A percentile compares a stretch with the other conserved stretches of the same genome.
These are phyloP conservation scores for Anadara kagoshimensis DNA, from an alignment of 1,140 invertebrate genomes.

Conservation along the genomic window DNA sequence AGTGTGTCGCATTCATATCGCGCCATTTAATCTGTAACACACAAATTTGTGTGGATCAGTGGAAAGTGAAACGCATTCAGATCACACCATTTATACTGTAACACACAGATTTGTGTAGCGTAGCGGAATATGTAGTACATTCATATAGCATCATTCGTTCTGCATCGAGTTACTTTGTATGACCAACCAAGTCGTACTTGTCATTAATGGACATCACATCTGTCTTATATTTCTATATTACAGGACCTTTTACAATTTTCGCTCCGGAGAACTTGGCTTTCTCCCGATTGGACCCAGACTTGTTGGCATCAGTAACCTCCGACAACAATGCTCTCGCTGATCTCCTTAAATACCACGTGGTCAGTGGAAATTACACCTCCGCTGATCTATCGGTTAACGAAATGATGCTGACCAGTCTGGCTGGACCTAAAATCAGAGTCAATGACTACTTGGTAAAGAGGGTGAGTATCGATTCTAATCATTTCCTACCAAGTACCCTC, in stretches of 20 bases:
- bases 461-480: slow-evolving; percentile 24
- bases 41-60: too few species aligned
- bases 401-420: slow-evolving; percentile 34
- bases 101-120: too few species aligned
- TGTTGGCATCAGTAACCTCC: slow-evolving; percentile 78
- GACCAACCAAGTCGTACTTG: too few species aligned
- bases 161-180: too few species aligned
- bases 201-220: too few species aligned
- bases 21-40: too few species aligned
- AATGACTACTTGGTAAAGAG: slow-evolving; percentile 35
- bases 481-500: not conserved
- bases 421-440: slow-evolving; percentile 42
- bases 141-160: too few species aligned
- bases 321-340: slow-evolving; percentile 81
- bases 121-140: too few species aligned
- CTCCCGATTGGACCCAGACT: slow-evolving; percentile 77
- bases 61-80: too few species aligned
- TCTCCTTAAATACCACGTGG: slow-evolving; percentile 84
- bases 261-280: slow-evolving; percentile 89
- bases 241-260: slow-evolving; percentile 84
- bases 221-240: not conserved
- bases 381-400: slow-evolving; percentile 39
- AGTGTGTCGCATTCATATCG: too few species aligned
- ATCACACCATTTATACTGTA: too few species aligned
- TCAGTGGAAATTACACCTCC: slow-evolving; percentile 59